Conservation (phyloP, 2,113 vertebrate species). For the Leucosticte australis region DNA sequence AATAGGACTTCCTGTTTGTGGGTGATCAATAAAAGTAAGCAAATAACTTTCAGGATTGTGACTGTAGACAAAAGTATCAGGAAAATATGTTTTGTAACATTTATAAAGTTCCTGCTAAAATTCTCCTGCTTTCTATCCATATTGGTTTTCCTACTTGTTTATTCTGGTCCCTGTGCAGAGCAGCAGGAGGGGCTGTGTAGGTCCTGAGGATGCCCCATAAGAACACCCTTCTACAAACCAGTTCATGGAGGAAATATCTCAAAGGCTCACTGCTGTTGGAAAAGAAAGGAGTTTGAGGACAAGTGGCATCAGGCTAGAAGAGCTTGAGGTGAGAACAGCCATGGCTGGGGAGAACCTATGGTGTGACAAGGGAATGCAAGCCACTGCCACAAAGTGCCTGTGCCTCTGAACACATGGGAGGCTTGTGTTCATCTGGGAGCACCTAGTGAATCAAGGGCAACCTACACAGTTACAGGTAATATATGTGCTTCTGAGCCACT, state of each 20-base stretch:
- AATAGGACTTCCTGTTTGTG: neutral
- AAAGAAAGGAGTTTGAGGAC: neutral
- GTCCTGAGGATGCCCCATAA: neutral
- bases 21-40: neutral
- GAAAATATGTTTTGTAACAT: neutral
- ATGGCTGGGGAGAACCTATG: neutral
- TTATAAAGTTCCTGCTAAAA: neutral
- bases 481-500: neutral
- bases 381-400: too few relatives aligned
- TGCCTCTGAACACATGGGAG: neutral
- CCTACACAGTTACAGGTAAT: neutral
- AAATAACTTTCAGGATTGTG: neutral
- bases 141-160: neutral
- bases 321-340: neutral
- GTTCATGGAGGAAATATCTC: neutral
- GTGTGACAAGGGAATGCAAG: neutral
- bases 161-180: neutral
- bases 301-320: neutral
- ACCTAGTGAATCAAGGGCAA: neutral
- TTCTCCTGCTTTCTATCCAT: neutral
- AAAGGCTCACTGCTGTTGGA: neutral
- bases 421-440: neutral
- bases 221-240: rapidly evolving
- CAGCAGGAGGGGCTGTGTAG: neutral
- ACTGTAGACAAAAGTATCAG: neutral